Evolutionary conservation across 2,888 invertebrate species (phyloP).

Genomic region (Chorisops tibialis): DNA sequence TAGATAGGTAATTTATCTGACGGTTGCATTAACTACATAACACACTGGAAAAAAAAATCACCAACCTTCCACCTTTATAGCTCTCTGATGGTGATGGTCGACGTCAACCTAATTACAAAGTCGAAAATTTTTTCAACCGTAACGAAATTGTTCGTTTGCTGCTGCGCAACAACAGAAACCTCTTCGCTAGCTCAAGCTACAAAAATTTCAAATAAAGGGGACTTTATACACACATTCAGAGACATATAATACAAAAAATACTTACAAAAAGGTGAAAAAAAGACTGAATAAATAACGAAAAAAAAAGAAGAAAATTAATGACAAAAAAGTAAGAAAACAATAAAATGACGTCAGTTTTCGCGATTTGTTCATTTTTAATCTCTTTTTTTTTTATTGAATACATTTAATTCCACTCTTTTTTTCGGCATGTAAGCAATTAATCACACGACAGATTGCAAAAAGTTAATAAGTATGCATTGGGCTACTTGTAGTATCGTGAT

Average conservation of each 20-base stretch:
- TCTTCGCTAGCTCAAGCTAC: constrained; percentile 5
- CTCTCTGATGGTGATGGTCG: not conserved
- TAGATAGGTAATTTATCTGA: too few relatives aligned
- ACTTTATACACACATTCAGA: not conserved
- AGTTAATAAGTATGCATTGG: too few relatives aligned
- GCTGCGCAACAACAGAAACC: constrained; percentile 16
- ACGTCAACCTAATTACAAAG: constrained; percentile 34
- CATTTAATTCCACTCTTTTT: too few relatives aligned
- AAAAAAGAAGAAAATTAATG: constrained; percentile 9
- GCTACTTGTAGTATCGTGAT: too few relatives aligned
- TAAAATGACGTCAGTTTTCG: constrained; percentile 31
- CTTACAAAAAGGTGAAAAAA: constrained; percentile 8
- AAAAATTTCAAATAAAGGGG: constrained; percentile 3
- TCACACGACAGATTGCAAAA: too few relatives aligned
- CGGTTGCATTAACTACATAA: too few relatives aligned
- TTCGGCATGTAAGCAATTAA: too few relatives aligned
- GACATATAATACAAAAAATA: constrained; percentile 1
- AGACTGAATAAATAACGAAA: constrained; percentile 20
- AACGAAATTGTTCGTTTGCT: constrained; percentile 32
- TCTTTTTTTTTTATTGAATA: too few relatives aligned
- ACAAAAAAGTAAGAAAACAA: constrained; percentile 30
- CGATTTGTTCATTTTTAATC: constrained; percentile 12
- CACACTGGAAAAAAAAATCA: too few relatives aligned
- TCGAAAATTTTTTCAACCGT: constrained; percentile 34
- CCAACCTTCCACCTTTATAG: too few relatives aligned